Evolutionary conservation across 2,888 invertebrate species (phyloP).

Genomic region (Amphipyra tragopoginis): DNA sequence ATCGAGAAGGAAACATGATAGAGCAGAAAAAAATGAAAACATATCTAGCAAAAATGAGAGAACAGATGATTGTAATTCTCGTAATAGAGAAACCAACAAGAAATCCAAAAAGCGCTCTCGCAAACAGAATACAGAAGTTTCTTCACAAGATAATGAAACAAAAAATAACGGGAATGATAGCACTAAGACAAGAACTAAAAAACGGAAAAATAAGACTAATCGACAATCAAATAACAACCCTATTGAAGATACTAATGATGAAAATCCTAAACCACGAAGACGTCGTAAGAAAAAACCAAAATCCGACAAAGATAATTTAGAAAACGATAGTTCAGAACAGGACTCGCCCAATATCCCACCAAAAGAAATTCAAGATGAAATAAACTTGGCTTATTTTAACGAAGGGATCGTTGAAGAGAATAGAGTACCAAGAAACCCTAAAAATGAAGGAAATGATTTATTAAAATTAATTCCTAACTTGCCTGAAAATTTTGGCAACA

Average conservation of each 20-base stretch:
- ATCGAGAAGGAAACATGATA: constrained; percentile 28
- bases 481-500: constrained; percentile 44
- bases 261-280: constrained; percentile 32
- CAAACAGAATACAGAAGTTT: constrained; percentile 4
- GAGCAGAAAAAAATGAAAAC: neutral
- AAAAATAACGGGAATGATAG: constrained; percentile 1
- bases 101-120: constrained; percentile 16
- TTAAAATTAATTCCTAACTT: constrained; percentile 35
- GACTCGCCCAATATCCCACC: constrained; percentile 3
- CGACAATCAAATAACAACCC: neutral
- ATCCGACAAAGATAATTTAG: constrained; percentile 13
- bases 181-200: constrained; percentile 24
- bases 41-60: constrained; percentile 2
- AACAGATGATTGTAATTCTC: constrained; percentile 2
- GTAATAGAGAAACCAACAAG: constrained; percentile 27
- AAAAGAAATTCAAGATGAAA: constrained; percentile 36
- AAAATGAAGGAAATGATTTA: constrained; percentile 37
- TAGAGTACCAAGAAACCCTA: constrained; percentile 44
- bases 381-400: constrained; percentile 36
- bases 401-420: constrained; percentile 46
- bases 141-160: neutral
- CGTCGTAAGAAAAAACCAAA: constrained; percentile 41
- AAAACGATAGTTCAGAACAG: constrained; percentile 32
- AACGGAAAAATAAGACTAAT: constrained; percentile 22
- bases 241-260: constrained; percentile 12